A percentile compares a stretch with the other conserved stretches of the same genome.
Conservation (phyloP, 2,113 vertebrate genomes). For the Mesocricetus auratus region DNA sequence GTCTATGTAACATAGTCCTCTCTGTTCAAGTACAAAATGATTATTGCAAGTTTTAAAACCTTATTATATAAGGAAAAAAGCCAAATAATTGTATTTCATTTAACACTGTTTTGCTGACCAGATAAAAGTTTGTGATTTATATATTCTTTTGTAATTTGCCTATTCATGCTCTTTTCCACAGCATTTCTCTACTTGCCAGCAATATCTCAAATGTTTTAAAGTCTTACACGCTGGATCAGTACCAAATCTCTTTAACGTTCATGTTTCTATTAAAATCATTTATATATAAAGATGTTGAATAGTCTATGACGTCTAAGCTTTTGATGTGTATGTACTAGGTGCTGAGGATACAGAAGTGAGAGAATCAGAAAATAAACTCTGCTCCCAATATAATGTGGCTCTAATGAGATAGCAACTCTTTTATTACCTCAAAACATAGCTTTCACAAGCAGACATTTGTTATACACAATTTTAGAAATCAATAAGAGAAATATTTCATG, state of each 20-base stretch:
- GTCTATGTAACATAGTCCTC: background rate
- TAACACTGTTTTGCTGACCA: background rate
- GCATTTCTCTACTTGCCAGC: slow-evolving; percentile 4
- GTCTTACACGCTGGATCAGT: background rate
- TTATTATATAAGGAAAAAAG: background rate
- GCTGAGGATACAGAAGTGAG: background rate
- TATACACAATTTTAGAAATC: background rate
- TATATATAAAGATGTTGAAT: slow-evolving; percentile 26
- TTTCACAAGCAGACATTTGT: background rate
- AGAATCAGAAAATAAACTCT: slow-evolving; percentile 24
- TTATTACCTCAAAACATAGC: background rate
- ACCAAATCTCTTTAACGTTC: background rate
- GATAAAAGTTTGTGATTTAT: background rate
- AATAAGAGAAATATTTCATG: background rate
- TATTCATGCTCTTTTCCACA: background rate
- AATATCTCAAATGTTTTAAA: background rate
- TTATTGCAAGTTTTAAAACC: background rate
- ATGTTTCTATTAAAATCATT: background rate
- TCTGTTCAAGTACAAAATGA: background rate
- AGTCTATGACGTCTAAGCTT: background rate
- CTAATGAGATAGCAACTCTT: background rate
- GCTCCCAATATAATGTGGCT: background rate
- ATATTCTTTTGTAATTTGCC: background rate
- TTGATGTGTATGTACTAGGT: background rate
- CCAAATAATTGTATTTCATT: background rate